Base-by-base conservation (phyloP, 1,140 invertebrate genomes). In the Drosophila gunungcola region DNA sequence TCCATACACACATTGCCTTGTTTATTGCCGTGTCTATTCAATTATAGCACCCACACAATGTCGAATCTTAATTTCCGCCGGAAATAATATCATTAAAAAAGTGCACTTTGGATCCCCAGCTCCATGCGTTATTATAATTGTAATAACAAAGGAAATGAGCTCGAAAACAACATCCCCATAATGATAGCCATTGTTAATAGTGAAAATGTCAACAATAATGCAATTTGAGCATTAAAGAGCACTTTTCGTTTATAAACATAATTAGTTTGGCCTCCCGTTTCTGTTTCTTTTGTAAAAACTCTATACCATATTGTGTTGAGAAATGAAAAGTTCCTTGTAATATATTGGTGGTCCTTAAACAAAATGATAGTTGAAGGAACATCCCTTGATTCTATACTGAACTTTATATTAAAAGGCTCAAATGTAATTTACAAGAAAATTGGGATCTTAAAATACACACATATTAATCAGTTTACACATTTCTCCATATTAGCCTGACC, bases 61-160 rank as follows among this genome's bases (percentile, higher is more conserved):
- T 62, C 43, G 43, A 41, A 49, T 53, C 64, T 79, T 62, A 68
- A 80, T 84, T 84, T 84, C 80, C 76, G 67, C 7, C 58, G 73
- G 73, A 81, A 73, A 75, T 75, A 36, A 54, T 58, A 39, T 45
- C 36, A 58, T 61, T 67, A 64, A 68, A 57, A 73, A 68, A 75
- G 73, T 46, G n/a, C 67, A 78, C 67, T 60, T 41, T 69, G 3
- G 42, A 55, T 16, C 10, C 27, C 21, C 21, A 13, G 43, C n/a
- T 21, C 12, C 46, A 39, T 10, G 16, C 36, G 29, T 42, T 39
- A 32, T 38, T 41, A 36, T 42, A 63, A 63, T 48, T 16, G 11
- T 38, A 38, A 38, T 38, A 38, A 49, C 57, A 65, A 67, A 42
- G 60, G 60, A 57, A 67, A 63, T 51, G 13, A 67, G 61, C 57